Percentiles rank a stretch among this genome's conserved stretches.
Conservation (phyloP, 2,113 vertebrate species). For the Ondatra zibethicus region DNA sequence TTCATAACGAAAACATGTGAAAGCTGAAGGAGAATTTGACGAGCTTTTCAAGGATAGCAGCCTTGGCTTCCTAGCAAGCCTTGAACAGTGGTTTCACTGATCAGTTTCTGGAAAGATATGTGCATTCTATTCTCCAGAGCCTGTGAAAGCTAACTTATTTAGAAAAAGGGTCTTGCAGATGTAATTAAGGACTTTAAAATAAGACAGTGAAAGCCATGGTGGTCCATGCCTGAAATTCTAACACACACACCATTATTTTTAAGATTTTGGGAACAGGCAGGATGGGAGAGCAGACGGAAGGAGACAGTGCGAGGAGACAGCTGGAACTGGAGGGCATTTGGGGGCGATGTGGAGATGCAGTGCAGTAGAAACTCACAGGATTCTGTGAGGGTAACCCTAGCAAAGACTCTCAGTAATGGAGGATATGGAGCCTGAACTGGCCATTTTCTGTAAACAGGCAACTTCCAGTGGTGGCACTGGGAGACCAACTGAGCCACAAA, state of each 20-base stretch:
- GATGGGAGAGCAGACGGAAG: neutral
- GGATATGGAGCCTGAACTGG: neutral
- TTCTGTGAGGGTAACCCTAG: neutral
- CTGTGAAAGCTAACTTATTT: neutral
- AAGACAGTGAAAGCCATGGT: neutral
- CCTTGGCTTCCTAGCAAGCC: neutral
- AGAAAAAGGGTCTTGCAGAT: neutral
- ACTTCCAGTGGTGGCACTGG: neutral
- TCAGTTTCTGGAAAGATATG: neutral
- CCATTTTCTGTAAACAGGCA: neutral
- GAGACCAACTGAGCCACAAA: neutral
- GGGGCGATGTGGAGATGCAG: neutral
- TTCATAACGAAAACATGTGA: slow-evolving; percentile 1
- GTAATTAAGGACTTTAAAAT: neutral
- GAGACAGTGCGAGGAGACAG: neutral
- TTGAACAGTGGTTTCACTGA: neutral
- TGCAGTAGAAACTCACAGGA: neutral
- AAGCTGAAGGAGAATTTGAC: neutral
- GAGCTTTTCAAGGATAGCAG: neutral
- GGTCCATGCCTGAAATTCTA: neutral
- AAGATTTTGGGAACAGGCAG: neutral
- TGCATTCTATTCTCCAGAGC: neutral
- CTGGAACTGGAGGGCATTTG: neutral
- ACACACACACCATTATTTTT: neutral
- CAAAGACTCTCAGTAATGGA: neutral